Evolutionary conservation across 2,797 vertebrate species (phyloP).

Genomic region (Dermochelys coriacea): DNA sequence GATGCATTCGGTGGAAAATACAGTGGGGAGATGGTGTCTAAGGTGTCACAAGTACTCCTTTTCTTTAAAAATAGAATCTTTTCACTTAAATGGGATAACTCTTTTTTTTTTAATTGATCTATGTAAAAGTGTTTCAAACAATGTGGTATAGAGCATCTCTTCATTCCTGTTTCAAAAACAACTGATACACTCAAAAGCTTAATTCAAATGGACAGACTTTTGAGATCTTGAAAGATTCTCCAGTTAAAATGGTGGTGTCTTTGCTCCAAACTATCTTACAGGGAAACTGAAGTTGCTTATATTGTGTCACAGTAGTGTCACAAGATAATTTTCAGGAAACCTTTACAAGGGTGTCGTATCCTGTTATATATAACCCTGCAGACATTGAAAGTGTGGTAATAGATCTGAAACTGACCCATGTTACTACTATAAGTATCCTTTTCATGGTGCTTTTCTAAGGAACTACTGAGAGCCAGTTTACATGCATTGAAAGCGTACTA

Average conservation of each 20-base stretch:
- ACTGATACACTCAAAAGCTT: background rate
- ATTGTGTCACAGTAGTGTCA: constrained; percentile 11
- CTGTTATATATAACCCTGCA: background rate
- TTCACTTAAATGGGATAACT: too few species aligned
- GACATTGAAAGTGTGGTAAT: background rate
- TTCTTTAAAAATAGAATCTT: background rate
- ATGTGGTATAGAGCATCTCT: background rate
- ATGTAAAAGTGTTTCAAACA: background rate
- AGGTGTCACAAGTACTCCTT: too few species aligned
- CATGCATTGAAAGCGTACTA: background rate
- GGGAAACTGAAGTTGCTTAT: background rate
- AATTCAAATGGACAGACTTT: background rate
- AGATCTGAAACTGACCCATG: background rate
- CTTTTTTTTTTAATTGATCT: too few species aligned
- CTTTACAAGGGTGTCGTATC: constrained; percentile 25
- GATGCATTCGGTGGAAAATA: too few species aligned
- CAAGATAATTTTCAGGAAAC: constrained; percentile 46
- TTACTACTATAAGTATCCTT: constrained; percentile 2
- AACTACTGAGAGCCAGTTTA: background rate
- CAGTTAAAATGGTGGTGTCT: constrained; percentile 48
- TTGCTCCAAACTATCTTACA: background rate
- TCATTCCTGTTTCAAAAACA: background rate
- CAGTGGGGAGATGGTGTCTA: too few species aligned
- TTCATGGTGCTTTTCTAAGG: constrained; percentile 17
- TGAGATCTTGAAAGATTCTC: constrained; percentile 39